These are phyloP conservation scores for Drosophila oshimai DNA, from an alignment of 1,140 invertebrate species.

Conservation along the genomic window DNA sequence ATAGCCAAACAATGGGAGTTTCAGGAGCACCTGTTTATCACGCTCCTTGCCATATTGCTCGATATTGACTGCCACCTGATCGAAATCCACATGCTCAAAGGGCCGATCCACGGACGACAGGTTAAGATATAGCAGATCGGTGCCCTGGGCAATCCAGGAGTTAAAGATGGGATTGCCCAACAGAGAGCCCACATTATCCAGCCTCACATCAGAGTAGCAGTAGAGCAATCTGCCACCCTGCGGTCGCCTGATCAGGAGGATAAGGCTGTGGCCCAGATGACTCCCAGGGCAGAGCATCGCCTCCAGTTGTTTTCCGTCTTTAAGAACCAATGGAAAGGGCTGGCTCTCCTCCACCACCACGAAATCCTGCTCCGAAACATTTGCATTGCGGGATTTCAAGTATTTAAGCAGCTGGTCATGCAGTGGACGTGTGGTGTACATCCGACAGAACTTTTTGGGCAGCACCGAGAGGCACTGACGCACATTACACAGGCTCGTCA, in stretches of 20 bases:
- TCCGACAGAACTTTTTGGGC: conserved; percentile 53
- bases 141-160: conserved; percentile 49
- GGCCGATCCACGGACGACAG: conserved; percentile 16
- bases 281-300: conserved; percentile 56
- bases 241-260: conserved; percentile 38
- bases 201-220: conserved; percentile 53
- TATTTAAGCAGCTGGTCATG: conserved; percentile 38
- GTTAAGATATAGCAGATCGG: conserved; percentile 51
- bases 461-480: conserved; percentile 24
- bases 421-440: conserved; percentile 55
- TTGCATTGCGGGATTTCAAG: conserved; percentile 9
- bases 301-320: conserved; percentile 49
- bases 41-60: not conserved
- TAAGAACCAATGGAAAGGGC: conserved; percentile 41
- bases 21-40: not conserved
- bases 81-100: conserved; percentile 42
- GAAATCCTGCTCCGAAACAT: conserved; percentile 38
- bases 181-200: conserved; percentile 44
- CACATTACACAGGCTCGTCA: conserved; percentile 37
- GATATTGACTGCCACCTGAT: conserved; percentile 29
- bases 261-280: conserved; percentile 29
- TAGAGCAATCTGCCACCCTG: conserved; percentile 37
- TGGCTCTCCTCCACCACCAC: conserved; percentile 28
- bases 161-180: conserved; percentile 32
- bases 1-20: conserved; percentile 48